Percentiles rank a stretch among this genome's conserved stretches.
phyloP scores from a whole-genome alignment of 2,797 vertebrate species.

The Xenops minutus region DNA sequence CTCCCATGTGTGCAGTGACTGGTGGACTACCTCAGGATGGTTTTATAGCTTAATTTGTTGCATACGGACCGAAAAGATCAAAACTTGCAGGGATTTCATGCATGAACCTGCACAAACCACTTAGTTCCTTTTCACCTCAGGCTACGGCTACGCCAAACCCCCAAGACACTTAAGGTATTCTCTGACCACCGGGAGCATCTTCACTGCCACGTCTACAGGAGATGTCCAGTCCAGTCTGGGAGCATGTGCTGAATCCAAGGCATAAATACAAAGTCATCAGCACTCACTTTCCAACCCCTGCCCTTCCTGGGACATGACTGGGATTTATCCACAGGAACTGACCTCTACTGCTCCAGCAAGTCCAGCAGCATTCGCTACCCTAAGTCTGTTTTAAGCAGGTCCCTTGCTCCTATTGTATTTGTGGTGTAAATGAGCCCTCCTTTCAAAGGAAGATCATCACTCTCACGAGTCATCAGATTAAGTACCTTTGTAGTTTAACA shows the following conservation, averaged over 20 bases:
- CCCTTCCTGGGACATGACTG: accelerated
- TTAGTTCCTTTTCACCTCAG: background rate
- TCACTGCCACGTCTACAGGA: background rate
- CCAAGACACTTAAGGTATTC: background rate
- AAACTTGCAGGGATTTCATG: background rate
- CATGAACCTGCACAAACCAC: background rate
- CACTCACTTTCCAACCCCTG: background rate
- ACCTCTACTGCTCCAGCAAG: background rate
- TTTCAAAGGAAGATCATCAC: background rate
- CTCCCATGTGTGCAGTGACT: background rate
- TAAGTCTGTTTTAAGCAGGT: background rate
- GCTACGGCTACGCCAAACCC: background rate
- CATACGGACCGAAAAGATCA: background rate
- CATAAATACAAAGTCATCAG: background rate
- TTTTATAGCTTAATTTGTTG: background rate
- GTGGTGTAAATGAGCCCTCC: background rate
- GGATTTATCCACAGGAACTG: background rate
- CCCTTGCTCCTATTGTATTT: background rate
- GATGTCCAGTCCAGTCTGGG: background rate
- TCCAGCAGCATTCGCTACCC: background rate
- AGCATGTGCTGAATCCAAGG: background rate
- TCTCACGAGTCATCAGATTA: background rate
- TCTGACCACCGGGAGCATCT: background rate
- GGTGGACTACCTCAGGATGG: background rate
- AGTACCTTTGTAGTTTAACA: background rate